phyloP scores from a whole-genome alignment of 53 echinoderm and acorn worm genomes.

The Holothuria leucospilota region DNA sequence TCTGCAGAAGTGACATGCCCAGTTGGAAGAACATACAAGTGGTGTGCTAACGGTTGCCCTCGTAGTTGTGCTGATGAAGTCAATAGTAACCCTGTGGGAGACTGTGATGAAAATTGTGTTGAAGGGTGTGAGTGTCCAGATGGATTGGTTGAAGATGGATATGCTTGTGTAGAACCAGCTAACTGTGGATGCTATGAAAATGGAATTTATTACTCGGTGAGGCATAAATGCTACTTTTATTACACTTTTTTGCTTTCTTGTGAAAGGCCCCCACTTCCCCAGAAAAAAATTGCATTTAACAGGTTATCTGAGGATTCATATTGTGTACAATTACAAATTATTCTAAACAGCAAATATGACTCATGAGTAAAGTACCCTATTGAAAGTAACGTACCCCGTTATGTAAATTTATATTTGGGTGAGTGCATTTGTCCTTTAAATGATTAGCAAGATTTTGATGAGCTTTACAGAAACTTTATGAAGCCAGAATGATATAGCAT shows the following conservation, averaged over 20 bases:
- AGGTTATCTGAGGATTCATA: too few species aligned
- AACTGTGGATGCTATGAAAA: constrained; percentile 86
- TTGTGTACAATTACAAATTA: too few species aligned
- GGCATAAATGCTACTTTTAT: not conserved
- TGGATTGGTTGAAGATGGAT: constrained; percentile 74
- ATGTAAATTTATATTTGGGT: too few species aligned
- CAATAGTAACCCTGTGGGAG: constrained; percentile 26
- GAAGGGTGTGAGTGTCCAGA: constrained; percentile 83
- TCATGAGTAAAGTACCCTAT: too few species aligned
- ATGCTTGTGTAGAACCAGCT: constrained; percentile 60
- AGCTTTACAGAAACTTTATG: too few species aligned
- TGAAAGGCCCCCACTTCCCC: not conserved
- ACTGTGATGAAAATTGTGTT: constrained; percentile 80
- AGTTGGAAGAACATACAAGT: constrained; percentile 60
- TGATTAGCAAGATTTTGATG: too few species aligned
- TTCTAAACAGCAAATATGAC: too few species aligned
- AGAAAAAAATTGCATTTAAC: too few species aligned
- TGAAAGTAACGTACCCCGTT: too few species aligned
- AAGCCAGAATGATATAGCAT: too few species aligned
- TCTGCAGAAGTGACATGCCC: constrained; percentile 65
- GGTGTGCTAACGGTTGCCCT: constrained; percentile 66
- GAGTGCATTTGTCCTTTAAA: too few species aligned
- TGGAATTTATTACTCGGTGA: constrained; percentile 87
- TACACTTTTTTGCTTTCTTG: not conserved
- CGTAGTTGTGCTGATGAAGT: constrained; percentile 67